Base-by-base conservation (phyloP, 2,888 invertebrate species). In the Crepidodera aurea region DNA sequence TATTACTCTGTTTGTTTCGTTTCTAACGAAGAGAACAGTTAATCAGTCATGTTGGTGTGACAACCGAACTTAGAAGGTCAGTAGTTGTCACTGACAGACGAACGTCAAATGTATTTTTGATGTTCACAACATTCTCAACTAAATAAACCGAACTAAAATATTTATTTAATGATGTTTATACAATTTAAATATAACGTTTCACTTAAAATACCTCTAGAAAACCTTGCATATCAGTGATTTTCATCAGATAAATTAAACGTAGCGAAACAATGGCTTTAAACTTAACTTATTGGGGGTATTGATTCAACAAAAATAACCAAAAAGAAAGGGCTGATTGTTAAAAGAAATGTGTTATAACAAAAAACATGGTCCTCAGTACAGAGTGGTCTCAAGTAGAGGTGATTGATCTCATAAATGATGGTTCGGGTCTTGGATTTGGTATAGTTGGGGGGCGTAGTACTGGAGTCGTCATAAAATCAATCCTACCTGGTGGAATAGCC, bases 331-430 rank as follows among this genome's bases (percentile, higher is more conserved):
- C 3, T 40, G 8, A 12, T 27, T 27, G 10, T 32, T 34, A 42
- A 58, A 58, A 63, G 62, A 58, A 64, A 64, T 64, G 64, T 57
- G 53, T 58, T 53, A 48, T 39, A 51, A 18, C 27, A 50, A 50
- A 54, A 63, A 66, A 50, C 34, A 66, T 66, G 66, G 66, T 66
- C 50, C 60, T 66, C 46, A 97, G 94, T 84, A 98, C 98, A 82
- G 98, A 98, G 87, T 98, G 97, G 97, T 96, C 96, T 75, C 98
- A 98, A 87, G 96, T 99, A 82, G 98, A 99, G 89, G 94, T 97
- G 77, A 96, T 99, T 82, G 98, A 98, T 83, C 88, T 99, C 76
- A 88, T 92, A 73, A 98, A 98, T 83, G 98, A 98, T 86, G 98
- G 97, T 73, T 93, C 95, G 77, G 97, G 98, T 56, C 88, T 98